These are phyloP conservation scores for Cosmopolites sordidus DNA, from an alignment of 2,888 invertebrate genomes.

Conservation along the genomic window DNA sequence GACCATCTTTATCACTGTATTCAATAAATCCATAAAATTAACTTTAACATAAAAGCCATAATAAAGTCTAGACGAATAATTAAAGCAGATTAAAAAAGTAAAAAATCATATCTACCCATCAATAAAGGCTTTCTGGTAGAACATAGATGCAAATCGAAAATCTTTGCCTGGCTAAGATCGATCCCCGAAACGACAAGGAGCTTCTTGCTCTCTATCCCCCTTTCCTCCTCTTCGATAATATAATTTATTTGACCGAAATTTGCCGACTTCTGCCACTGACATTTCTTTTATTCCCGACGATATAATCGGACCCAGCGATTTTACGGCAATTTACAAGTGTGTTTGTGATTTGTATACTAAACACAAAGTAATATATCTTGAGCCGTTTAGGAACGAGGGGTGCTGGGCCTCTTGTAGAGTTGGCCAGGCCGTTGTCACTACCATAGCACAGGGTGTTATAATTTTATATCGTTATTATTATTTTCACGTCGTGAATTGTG, in stretches of 20 bases:
- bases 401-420: slow-evolving; percentile 9
- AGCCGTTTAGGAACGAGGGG: slow-evolving; percentile 28
- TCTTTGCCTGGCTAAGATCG: no score
- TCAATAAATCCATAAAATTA: no score
- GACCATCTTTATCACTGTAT: no score
- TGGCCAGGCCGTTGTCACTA: slow-evolving; percentile 11
- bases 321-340: slow-evolving; percentile 31
- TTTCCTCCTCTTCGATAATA: slow-evolving; percentile 21
- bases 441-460: no score
- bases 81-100: no score
- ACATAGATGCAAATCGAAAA: no score
- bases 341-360: slow-evolving; percentile 31
- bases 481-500: no score
- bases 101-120: no score
- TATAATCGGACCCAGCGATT: slow-evolving; percentile 28
- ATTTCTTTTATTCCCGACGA: slow-evolving; percentile 30
- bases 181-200: slow-evolving; percentile 1
- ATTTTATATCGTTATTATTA: no score
- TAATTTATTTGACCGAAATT: slow-evolving; percentile 31
- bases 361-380: slow-evolving; percentile 35
- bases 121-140: no score
- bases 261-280: slow-evolving; percentile 29
- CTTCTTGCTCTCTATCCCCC: background rate
- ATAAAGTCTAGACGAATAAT: no score
- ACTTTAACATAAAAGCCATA: no score